A percentile compares a stretch with the other conserved stretches of the same genome.
Evolutionary conservation across 2,113 vertebrate genomes (phyloP).

Genomic region (Todiramphus chloris): DNA sequence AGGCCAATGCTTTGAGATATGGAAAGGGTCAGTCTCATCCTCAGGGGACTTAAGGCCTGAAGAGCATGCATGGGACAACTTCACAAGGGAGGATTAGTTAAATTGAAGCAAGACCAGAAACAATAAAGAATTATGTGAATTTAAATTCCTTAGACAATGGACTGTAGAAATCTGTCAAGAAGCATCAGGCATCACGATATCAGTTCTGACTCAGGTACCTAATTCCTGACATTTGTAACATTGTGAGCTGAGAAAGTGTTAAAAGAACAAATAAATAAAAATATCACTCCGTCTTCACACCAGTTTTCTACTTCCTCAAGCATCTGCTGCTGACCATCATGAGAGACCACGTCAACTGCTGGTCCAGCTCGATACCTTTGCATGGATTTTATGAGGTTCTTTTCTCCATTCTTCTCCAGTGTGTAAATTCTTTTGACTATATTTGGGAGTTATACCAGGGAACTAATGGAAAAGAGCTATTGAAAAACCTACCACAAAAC

Average conservation of each 20-base stretch:
- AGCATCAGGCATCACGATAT: rapidly evolving
- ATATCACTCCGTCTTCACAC: not conserved
- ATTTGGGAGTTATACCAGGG: not conserved
- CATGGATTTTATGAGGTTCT: not conserved
- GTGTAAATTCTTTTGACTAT: not conserved
- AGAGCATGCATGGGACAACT: not conserved
- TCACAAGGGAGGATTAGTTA: not conserved
- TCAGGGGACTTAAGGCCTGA: not conserved
- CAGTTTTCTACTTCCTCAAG: not conserved
- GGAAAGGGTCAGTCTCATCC: not conserved
- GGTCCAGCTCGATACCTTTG: not conserved
- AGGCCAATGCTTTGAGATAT: not conserved
- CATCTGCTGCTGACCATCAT: not conserved
- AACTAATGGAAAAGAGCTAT: not conserved
- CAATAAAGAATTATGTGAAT: not conserved
- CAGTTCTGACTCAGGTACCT: not conserved
- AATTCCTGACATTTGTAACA: not conserved
- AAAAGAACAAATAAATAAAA: not conserved
- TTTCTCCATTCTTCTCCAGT: not conserved
- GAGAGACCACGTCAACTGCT: not conserved
- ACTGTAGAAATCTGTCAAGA: not conserved
- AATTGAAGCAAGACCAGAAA: not conserved
- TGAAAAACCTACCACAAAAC: not conserved
- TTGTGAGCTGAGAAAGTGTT: not conserved
- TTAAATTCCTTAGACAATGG: not conserved